Evolutionary conservation across 1,140 invertebrate species (phyloP).

Genomic region (Lasioglossum baleicum): DNA sequence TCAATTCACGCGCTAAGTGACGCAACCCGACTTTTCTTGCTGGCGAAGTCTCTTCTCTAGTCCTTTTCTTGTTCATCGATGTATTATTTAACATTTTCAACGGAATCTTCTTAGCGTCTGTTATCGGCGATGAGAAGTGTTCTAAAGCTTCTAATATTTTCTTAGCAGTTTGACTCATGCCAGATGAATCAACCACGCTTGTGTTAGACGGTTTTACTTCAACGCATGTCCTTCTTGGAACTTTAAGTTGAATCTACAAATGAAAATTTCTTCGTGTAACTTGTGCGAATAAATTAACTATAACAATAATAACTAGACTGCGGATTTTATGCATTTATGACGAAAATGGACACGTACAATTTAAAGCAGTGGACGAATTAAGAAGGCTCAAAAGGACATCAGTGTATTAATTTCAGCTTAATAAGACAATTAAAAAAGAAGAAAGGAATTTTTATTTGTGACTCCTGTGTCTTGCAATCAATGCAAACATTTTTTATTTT

Average conservation of each 20-base stretch:
- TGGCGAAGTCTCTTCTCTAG: conserved; percentile 57
- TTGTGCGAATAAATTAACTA: not conserved
- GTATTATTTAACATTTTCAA: conserved; percentile 62
- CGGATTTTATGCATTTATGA: no score
- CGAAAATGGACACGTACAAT: no score
- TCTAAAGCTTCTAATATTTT: conserved; percentile 87
- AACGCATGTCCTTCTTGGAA: conserved; percentile 74
- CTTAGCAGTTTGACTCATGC: conserved; percentile 83
- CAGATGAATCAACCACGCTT: conserved; percentile 64
- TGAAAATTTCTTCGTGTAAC: conserved; percentile 2
- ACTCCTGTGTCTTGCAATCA: no score
- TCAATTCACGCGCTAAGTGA: conserved; percentile 79
- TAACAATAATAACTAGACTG: no score
- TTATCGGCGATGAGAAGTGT: conserved; percentile 86
- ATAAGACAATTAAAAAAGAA: no score
- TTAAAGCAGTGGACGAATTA: no score
- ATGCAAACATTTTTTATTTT: no score
- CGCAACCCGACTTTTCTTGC: conserved; percentile 71
- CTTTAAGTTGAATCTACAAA: conserved; percentile 70
- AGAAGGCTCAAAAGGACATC: no score
- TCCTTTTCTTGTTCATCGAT: conserved; percentile 59
- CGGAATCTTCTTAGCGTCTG: conserved; percentile 87
- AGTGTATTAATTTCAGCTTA: no score
- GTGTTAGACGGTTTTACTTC: conserved; percentile 79
- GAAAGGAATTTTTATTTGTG: no score